A percentile compares a stretch with the other conserved stretches of the same genome.
Evolutionary conservation across 2,888 invertebrate species (phyloP).

Genomic region (Amphipyra berbera): DNA sequence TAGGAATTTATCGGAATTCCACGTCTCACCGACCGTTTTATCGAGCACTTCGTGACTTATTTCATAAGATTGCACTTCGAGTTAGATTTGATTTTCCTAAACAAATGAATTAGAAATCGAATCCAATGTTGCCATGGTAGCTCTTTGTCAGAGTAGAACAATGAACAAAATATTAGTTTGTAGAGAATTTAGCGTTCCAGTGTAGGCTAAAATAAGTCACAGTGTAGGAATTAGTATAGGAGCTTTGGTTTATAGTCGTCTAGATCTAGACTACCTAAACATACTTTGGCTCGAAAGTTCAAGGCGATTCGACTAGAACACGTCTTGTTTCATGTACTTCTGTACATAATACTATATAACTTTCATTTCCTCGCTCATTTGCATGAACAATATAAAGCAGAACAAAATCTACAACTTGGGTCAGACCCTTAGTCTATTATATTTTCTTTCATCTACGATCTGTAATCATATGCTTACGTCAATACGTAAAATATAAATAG

Average conservation of each 20-base stretch:
- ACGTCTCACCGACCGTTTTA: constrained; percentile 23
- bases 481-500: constrained; percentile 14
- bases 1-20: constrained; percentile 62
- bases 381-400: neutral
- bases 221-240: no score
- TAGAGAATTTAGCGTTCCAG: no score
- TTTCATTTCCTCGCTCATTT: constrained; percentile 1
- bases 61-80: constrained; percentile 20
- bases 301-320: constrained; percentile 1
- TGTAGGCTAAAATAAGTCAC: no score
- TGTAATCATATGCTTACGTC: constrained; percentile 12
- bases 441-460: neutral
- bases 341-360: no score
- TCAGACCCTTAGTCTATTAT: neutral
- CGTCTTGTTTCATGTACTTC: no score
- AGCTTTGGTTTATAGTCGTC: neutral
- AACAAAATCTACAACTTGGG: neutral
- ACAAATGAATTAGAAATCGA: no score
- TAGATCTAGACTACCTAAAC: neutral
- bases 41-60: constrained; percentile 50
- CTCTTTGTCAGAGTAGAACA: no score
- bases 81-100: neutral
- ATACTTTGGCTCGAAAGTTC: neutral
- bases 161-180: no score
- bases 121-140: no score